Percentiles rank a stretch among this genome's conserved stretches.
Conservation (phyloP, 1,140 invertebrate genomes). For the Aleiodes sp. region DNA sequence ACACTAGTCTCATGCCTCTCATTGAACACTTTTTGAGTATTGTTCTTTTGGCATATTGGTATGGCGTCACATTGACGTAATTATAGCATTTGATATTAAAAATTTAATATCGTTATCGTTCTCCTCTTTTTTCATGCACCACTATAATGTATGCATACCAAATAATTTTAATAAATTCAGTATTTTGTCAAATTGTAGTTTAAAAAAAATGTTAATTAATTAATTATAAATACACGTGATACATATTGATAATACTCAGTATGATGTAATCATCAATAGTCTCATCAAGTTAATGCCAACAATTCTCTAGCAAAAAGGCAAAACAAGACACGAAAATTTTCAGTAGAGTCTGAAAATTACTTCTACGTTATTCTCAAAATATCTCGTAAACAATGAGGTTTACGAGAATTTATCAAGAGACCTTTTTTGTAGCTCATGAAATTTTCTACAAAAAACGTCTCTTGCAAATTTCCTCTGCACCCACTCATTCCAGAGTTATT, state of each 20-base stretch:
- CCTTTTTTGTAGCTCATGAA: too few relatives aligned
- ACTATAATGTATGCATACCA: not conserved
- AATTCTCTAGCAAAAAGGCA: too few relatives aligned
- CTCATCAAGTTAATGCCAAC: not conserved
- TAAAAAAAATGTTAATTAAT: too few relatives aligned
- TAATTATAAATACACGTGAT: not conserved
- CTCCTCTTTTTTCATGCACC: not conserved
- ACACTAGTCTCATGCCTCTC: slow-evolving; percentile 9
- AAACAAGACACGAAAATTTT: too few relatives aligned
- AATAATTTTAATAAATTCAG: not conserved
- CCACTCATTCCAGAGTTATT: too few relatives aligned
- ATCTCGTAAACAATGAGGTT: too few relatives aligned
- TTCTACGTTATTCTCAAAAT: too few relatives aligned
- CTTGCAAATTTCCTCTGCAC: too few relatives aligned
- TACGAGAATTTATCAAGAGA: too few relatives aligned
- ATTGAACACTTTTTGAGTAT: slow-evolving; percentile 14
- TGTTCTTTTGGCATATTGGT: slow-evolving; percentile 4
- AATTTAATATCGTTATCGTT: not conserved
- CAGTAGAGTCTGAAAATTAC: too few relatives aligned
- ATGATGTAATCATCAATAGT: not conserved
- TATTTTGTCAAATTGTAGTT: not conserved
- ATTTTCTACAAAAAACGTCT: too few relatives aligned
- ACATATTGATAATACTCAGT: not conserved
- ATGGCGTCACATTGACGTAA: not conserved
- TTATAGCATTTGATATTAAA: not conserved